Base-by-base conservation (phyloP, 1,140 invertebrate species). In the Bombus haemorrhoidalis region DNA sequence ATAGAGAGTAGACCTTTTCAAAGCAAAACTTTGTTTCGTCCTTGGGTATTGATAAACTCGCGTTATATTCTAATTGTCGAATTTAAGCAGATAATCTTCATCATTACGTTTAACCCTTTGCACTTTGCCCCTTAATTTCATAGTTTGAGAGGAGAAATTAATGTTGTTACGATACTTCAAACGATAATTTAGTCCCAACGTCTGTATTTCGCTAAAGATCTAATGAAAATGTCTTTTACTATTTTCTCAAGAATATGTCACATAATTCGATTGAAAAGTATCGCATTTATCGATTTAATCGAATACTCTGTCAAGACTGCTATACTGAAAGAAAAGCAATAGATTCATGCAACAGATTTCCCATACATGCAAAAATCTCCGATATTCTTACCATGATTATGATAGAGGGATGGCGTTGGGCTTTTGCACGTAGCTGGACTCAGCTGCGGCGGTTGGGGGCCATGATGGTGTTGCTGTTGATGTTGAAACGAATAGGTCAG, bases 401-500 rank as follows among this genome's bases (percentile, higher is more conserved):
- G 93, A 90, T 94, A 94, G 78, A 94, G 90, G 22, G 93, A 93
- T 34, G 93, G 86, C 59, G 91, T 92, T 41, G 93, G 93, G 80
- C 93, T 94, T 82, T 94, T 94, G 81, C 93, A 94, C 53, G 89
- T 88, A 41, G 91, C 91, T 28, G 93, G 93, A 79, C 93, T 94
- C 12, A 92, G 83, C 75, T 94, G 93, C n/a, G 92, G 87, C 66
- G 91, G 93, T 71, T 94, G 93, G 12, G 91, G 91, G 34, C 83
- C 86, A 57, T 92, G 93, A 75, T 93, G 93, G 74, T 93, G 92
- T 57, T 93, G 93, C 18, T 93, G 93, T 75, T 97, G 97, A 95
- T 97, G 97, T 95, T 98, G 97, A 95, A 98, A 97, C 72, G 97
- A 98, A 93, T 98, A 98, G 8, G 97, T 98, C 89, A 98, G 96